Evolutionary conservation across 1,140 invertebrate genomes (phyloP).

Genomic region (Brachionus koreanus): DNA sequence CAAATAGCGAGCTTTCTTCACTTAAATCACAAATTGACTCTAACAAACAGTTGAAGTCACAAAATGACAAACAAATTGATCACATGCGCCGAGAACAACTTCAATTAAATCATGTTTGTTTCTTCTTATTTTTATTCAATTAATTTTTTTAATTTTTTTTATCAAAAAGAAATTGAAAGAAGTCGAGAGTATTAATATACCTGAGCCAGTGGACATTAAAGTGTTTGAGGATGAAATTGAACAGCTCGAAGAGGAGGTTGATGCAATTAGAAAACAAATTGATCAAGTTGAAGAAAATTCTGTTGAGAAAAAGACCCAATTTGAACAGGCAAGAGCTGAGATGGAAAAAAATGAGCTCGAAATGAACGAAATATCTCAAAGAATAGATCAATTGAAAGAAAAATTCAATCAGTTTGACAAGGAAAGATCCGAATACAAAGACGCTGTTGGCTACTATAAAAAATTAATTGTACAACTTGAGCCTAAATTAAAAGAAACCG

Average conservation of each 20-base stretch:
- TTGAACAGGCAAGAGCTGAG: constrained; percentile 46
- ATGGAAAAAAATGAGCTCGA: constrained; percentile 49
- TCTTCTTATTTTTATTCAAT: neutral
- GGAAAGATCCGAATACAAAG: neutral
- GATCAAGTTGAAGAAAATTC: constrained; percentile 41
- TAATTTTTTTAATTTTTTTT: neutral
- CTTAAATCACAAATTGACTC: neutral
- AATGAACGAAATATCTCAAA: constrained; percentile 48
- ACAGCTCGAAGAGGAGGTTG: constrained; percentile 48
- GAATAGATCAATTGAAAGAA: constrained; percentile 51
- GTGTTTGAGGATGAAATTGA: constrained; percentile 39
- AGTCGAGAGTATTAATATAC: constrained; percentile 61
- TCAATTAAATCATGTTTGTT: neutral
- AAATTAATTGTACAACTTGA: neutral
- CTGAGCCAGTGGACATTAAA: constrained; percentile 47
- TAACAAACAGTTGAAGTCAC: neutral
- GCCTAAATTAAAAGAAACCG: constrained; percentile 47
- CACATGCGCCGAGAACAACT: neutral
- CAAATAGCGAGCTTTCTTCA: neutral
- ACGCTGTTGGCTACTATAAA: constrained; percentile 32
- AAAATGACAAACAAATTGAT: constrained; percentile 29
- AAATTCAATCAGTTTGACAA: constrained; percentile 4
- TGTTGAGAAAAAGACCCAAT: constrained; percentile 45
- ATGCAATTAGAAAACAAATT: constrained; percentile 47
- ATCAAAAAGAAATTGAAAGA: constrained; percentile 45